phyloP scores from a whole-genome alignment of 2,888 invertebrate genomes.

The Scaptodrosophila latifasciaeformis region DNA sequence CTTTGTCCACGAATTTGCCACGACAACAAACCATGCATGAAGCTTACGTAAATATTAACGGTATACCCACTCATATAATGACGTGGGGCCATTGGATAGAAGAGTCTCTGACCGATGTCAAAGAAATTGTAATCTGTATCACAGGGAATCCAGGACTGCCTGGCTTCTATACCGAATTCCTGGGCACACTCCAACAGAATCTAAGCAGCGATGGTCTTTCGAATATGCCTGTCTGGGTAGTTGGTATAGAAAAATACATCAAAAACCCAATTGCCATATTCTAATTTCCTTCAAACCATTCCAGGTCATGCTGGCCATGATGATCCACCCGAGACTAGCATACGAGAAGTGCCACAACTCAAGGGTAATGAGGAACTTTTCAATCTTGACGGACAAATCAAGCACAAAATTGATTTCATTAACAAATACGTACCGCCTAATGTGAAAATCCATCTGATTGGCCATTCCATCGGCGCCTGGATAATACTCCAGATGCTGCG shows the following conservation, averaged over 20 bases:
- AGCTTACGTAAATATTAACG: constrained; percentile 77
- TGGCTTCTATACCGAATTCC: constrained; percentile 87
- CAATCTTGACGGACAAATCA: constrained; percentile 84
- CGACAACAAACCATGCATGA: constrained; percentile 70
- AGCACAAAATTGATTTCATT: constrained; percentile 79
- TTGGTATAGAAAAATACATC: constrained; percentile 79
- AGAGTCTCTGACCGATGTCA: constrained; percentile 77
- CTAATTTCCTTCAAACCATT: not conserved
- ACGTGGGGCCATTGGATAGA: constrained; percentile 84
- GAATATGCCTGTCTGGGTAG: constrained; percentile 83
- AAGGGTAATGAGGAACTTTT: constrained; percentile 79
- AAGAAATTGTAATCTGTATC: constrained; percentile 83
- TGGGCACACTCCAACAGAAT: constrained; percentile 79
- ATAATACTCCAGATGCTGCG: constrained; percentile 84
- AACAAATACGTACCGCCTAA: constrained; percentile 82
- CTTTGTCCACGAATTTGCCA: too few species aligned
- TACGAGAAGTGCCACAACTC: constrained; percentile 75
- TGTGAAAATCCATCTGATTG: constrained; percentile 87
- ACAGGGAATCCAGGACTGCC: constrained; percentile 93
- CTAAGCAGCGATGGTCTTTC: constrained; percentile 67
- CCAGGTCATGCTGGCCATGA: constrained; percentile 87
- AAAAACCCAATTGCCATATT: not conserved
- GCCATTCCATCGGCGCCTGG: constrained; percentile 94
- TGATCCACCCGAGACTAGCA: constrained; percentile 78
- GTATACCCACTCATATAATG: constrained; percentile 83